Percentiles rank a stretch among this genome's conserved stretches.
These are phyloP conservation scores for Alloscopus bannaensis DNA, from an alignment of 2,888 invertebrate species.

Conservation along the genomic window DNA sequence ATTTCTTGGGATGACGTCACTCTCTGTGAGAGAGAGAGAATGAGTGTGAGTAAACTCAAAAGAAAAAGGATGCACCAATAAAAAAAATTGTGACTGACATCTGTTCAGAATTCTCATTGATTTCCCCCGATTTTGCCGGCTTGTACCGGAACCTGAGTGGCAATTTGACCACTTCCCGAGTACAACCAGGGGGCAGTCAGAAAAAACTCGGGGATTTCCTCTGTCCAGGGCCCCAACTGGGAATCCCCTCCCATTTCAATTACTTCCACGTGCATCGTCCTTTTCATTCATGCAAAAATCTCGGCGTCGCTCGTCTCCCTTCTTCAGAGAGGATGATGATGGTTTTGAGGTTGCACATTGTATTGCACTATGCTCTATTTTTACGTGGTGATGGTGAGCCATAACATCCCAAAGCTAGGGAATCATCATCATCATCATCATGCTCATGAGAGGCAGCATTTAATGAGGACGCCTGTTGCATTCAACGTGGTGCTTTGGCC, in stretches of 20 bases:
- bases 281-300: conserved; percentile 60
- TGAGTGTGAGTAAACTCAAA: conserved; percentile 39
- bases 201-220: conserved; percentile 44
- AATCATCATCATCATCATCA: conserved; percentile 21
- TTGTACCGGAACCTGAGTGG: conserved; percentile 27
- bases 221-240: conserved; percentile 60
- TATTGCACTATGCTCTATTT: too few relatives aligned
- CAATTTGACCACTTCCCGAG: conserved; percentile 19
- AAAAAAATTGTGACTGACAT: conserved; percentile 67
- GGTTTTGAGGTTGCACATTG: too few relatives aligned
- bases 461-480: conserved; percentile 46
- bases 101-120: conserved; percentile 71
- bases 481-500: too few relatives aligned
- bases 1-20: conserved; percentile 59
- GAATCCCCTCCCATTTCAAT: conserved; percentile 73
- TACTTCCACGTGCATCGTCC: conserved; percentile 72
- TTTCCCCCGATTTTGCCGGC: conserved; percentile 34
- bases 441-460: too few relatives aligned
- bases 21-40: too few relatives aligned
- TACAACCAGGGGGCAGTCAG: conserved; percentile 10
- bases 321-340: too few relatives aligned
- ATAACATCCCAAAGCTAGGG: too few relatives aligned
- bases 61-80: conserved; percentile 35
- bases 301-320: too few relatives aligned
- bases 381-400: not conserved